These are phyloP conservation scores for Pangasius larnaudii DNA, from an alignment of 2,797 vertebrate genomes.

Conservation along the genomic window DNA sequence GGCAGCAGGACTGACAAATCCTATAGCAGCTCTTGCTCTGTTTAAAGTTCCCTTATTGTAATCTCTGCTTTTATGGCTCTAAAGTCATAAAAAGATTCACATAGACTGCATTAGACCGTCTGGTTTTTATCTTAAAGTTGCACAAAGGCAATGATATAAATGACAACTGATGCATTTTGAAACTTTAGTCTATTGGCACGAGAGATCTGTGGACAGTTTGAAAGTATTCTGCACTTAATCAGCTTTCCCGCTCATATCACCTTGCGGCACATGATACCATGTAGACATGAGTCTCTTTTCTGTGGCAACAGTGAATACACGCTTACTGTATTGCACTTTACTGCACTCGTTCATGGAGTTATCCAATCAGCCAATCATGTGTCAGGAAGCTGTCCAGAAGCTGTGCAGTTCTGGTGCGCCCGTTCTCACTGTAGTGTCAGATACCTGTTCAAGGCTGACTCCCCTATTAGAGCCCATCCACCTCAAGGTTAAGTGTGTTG, in stretches of 20 bases:
- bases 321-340: not conserved
- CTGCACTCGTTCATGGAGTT: not conserved
- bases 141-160: not conserved
- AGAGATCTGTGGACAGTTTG: not conserved
- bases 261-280: not conserved
- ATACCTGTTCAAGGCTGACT: not conserved
- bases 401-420: not conserved
- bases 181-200: not conserved
- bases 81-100: not conserved
- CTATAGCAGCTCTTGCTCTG: not conserved
- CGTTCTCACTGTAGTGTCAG: not conserved
- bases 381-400: not conserved
- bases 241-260: not conserved
- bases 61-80: not conserved
- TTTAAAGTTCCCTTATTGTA: not conserved
- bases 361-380: not conserved
- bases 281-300: not conserved
- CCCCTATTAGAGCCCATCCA: no score
- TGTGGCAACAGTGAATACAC: not conserved
- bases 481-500: not conserved
- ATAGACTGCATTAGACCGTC: not conserved
- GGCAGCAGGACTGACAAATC: not conserved
- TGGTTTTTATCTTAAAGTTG: not conserved
- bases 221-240: not conserved
- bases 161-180: not conserved